These are phyloP conservation scores for Lasiurus borealis DNA, from an alignment of 2,113 vertebrate genomes.

Conservation along the genomic window DNA sequence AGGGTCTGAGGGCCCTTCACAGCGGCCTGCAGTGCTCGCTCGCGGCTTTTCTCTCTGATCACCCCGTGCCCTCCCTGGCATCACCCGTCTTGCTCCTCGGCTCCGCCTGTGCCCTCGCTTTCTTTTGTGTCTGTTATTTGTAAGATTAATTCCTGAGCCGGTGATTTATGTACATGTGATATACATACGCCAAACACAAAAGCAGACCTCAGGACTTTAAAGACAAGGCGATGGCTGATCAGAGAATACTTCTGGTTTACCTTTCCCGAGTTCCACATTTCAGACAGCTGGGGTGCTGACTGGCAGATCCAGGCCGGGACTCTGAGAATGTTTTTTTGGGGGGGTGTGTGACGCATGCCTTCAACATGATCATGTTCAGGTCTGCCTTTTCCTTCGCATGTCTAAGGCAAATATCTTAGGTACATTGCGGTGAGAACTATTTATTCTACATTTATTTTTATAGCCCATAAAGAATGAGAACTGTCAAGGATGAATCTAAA, in stretches of 20 bases:
- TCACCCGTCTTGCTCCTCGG: neutral
- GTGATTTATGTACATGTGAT: neutral
- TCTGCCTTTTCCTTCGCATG: neutral
- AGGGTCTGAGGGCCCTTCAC: neutral
- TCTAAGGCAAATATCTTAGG: neutral
- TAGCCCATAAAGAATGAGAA: neutral
- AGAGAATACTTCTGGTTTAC: neutral
- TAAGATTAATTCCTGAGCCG: neutral
- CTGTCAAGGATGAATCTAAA: neutral
- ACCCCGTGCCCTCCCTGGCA: neutral
- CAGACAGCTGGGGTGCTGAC: neutral
- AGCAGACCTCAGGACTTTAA: neutral
- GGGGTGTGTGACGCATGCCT: neutral
- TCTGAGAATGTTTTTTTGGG: neutral
- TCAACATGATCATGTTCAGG: neutral
- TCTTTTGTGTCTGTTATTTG: neutral
- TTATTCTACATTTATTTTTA: constrained; percentile 20
- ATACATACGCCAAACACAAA: neutral
- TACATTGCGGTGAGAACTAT: neutral
- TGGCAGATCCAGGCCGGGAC: neutral
- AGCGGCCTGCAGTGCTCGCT: neutral
- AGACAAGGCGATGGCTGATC: neutral
- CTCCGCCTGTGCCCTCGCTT: neutral
- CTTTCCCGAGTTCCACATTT: neutral
- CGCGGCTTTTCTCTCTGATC: neutral